Evolutionary conservation across 2,797 vertebrate genomes (phyloP).

Genomic region (Diplodus sargus): DNA sequence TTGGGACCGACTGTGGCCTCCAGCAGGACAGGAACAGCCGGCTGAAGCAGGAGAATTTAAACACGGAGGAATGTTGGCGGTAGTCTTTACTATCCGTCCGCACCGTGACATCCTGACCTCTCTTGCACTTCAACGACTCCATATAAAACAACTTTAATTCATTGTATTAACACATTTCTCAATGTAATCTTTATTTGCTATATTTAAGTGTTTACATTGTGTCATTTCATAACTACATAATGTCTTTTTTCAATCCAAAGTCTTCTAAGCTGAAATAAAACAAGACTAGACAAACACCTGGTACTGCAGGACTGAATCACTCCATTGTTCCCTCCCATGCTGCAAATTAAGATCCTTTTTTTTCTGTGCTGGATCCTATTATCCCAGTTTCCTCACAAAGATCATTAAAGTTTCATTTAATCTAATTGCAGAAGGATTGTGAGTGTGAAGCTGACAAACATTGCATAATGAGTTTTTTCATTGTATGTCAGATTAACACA

Average conservation of each 20-base stretch:
- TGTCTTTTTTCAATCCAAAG: background rate
- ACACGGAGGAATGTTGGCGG: slow-evolving; percentile 30
- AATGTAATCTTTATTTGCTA: background rate
- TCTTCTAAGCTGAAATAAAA: background rate
- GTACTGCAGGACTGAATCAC: background rate
- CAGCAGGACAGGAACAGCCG: slow-evolving; percentile 16
- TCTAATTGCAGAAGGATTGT: slow-evolving; percentile 59
- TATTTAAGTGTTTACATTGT: too few species aligned
- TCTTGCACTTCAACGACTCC: slow-evolving; percentile 8
- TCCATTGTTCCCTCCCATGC: background rate
- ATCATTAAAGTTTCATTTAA: slow-evolving; percentile 55
- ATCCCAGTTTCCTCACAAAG: slow-evolving; percentile 27
- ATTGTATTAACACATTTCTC: too few species aligned
- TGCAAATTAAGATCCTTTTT: slow-evolving; percentile 8
- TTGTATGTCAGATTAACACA: slow-evolving; percentile 41
- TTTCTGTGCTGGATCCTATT: slow-evolving; percentile 26
- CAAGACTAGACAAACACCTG: background rate
- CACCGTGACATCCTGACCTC: slow-evolving; percentile 19
- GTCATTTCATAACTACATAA: background rate
- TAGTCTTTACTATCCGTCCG: background rate
- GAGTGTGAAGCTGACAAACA: slow-evolving; percentile 38
- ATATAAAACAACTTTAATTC: background rate
- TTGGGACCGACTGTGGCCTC: slow-evolving; percentile 31
- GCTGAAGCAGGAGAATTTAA: slow-evolving; percentile 41
- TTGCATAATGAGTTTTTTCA: slow-evolving; percentile 45